phyloP scores from a whole-genome alignment of 2,113 vertebrate genomes.

The Dipodomys spectabilis region DNA sequence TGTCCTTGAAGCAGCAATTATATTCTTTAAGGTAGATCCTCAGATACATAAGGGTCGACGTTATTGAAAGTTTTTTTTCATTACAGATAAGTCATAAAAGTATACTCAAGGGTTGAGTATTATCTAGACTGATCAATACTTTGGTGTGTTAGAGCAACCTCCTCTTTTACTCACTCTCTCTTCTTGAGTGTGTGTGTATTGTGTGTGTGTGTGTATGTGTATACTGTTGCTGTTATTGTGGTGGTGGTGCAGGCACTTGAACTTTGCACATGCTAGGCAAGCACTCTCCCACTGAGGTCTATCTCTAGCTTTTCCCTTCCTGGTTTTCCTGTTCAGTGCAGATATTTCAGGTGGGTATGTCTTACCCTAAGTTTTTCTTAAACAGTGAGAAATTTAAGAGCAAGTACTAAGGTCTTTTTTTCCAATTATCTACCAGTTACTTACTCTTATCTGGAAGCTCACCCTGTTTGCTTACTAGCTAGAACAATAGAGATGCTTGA shows the following conservation, averaged over 20 bases:
- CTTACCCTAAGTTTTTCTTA: neutral
- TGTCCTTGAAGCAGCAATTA: neutral
- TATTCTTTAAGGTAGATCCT: conserved; percentile 8
- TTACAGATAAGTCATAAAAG: neutral
- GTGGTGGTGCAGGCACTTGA: too few relatives aligned
- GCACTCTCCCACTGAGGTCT: neutral
- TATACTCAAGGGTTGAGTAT: neutral
- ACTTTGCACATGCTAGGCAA: neutral
- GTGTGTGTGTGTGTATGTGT: too few relatives aligned
- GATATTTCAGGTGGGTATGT: neutral
- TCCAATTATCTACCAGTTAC: neutral
- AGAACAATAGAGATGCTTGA: neutral
- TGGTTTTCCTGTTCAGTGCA: neutral
- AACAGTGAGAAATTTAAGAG: neutral
- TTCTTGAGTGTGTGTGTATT: too few relatives aligned
- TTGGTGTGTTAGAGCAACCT: neutral
- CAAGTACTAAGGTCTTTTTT: neutral
- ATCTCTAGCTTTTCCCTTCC: neutral
- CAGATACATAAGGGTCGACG: neutral
- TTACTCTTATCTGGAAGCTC: neutral
- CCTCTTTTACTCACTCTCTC: too few relatives aligned
- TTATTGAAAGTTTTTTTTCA: conserved; percentile 47
- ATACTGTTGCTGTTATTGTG: too few relatives aligned
- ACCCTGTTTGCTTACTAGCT: neutral
- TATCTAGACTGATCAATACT: neutral